These are phyloP conservation scores for Decapterus maruadsi DNA, from an alignment of 2,797 vertebrate genomes.

Conservation along the genomic window DNA sequence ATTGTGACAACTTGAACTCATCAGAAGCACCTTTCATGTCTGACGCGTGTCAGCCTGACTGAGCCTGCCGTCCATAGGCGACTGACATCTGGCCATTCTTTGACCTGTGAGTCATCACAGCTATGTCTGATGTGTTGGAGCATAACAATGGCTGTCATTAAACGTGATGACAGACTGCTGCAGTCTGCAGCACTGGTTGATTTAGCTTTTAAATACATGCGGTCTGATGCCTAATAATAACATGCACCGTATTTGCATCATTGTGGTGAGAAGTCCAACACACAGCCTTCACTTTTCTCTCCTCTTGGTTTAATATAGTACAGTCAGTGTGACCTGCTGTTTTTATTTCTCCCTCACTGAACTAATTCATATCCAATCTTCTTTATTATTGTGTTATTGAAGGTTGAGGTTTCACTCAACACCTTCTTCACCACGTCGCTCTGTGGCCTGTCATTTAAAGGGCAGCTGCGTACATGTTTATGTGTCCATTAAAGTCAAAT, in stretches of 20 bases:
- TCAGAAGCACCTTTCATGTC: neutral
- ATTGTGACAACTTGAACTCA: neutral
- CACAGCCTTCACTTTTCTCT: neutral
- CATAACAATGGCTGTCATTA: constrained; percentile 19
- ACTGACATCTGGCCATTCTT: constrained; percentile 48
- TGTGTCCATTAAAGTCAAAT: constrained; percentile 40
- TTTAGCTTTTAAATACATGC: constrained; percentile 1
- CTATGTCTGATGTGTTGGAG: constrained; percentile 28
- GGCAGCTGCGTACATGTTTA: constrained; percentile 36
- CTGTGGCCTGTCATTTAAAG: constrained; percentile 40
- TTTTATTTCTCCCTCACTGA: neutral
- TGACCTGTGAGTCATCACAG: constrained; percentile 54
- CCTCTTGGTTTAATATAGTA: neutral
- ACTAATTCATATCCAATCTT: neutral
- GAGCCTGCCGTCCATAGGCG: constrained; percentile 35
- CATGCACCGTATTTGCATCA: neutral
- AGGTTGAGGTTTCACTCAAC: neutral
- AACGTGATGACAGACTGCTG: constrained; percentile 20
- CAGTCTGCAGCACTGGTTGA: neutral
- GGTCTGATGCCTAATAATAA: neutral
- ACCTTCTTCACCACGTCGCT: constrained; percentile 18
- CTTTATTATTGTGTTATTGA: neutral
- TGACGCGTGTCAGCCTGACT: constrained; percentile 22
- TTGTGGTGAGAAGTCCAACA: neutral
- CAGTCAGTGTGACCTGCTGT: neutral